These are phyloP conservation scores for Rafetus swinhoei DNA, from an alignment of 2,113 vertebrate genomes.

Conservation along the genomic window DNA sequence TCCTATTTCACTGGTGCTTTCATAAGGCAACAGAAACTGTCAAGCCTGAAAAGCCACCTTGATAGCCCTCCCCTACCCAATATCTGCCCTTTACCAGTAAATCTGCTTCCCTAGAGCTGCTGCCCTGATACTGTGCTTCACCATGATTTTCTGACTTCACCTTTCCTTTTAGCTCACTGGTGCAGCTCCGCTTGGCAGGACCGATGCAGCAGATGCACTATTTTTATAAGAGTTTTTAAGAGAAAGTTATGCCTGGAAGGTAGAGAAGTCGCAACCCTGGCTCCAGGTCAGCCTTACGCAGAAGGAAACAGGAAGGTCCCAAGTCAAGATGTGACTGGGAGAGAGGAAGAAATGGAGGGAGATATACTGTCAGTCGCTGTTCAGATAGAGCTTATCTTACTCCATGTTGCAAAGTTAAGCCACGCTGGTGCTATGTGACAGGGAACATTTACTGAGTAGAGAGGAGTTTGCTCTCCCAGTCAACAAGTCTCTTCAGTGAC, in stretches of 20 bases:
- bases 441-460: background rate
- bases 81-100: background rate
- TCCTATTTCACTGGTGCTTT: background rate
- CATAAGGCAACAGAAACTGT: background rate
- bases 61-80: background rate
- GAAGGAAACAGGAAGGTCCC: background rate
- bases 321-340: background rate
- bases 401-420: background rate
- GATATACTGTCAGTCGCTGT: background rate
- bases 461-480: background rate
- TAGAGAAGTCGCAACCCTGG: background rate
- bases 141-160: constrained; percentile 1
- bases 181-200: background rate
- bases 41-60: background rate
- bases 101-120: background rate
- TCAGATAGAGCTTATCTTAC: background rate
- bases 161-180: background rate
- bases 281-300: background rate
- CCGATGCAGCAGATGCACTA: background rate
- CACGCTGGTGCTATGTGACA: background rate
- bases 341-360: background rate
- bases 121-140: background rate
- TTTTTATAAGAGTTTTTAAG: background rate
- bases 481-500: background rate
- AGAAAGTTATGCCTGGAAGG: background rate